Percentiles rank a stretch among this genome's conserved stretches.
phyloP scores from a whole-genome alignment of 2,888 invertebrate species.

The Gortyna flavago region DNA sequence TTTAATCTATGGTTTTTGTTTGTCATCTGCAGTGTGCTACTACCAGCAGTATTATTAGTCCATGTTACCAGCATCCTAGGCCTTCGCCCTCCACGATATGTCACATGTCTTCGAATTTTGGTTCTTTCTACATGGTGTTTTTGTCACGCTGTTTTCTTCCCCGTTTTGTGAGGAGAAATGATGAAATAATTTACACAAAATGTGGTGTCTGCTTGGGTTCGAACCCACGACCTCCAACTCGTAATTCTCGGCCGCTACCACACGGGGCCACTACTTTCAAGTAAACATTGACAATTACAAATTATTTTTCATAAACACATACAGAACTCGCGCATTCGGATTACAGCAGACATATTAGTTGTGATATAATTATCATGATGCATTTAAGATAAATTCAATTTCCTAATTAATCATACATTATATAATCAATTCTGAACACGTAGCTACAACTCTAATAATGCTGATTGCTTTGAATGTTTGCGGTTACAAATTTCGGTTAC shows the following conservation, averaged over 20 bases:
- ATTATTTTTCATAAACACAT: slow-evolving; percentile 16
- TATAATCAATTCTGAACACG: slow-evolving; percentile 47
- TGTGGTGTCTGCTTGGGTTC: background rate
- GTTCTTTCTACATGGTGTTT: background rate
- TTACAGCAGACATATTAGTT: slow-evolving; percentile 33
- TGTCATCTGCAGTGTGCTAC: no score
- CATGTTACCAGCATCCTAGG: no score
- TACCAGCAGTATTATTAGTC: no score
- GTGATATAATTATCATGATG: slow-evolving; percentile 41
- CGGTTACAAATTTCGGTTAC: slow-evolving; percentile 37
- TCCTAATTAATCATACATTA: slow-evolving; percentile 56
- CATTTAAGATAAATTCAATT: slow-evolving; percentile 58
- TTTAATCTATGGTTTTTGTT: no score
- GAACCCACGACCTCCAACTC: background rate
- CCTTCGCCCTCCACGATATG: no score
- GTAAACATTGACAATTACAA: background rate
- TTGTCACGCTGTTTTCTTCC: background rate
- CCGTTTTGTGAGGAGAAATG: background rate
- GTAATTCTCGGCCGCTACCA: no score
- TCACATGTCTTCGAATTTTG: background rate
- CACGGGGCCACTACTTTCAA: background rate
- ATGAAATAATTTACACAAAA: background rate
- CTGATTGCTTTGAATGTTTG: slow-evolving; percentile 53
- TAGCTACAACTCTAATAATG: slow-evolving; percentile 46
- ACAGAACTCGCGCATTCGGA: slow-evolving; percentile 1